Conservation (phyloP, 2,888 invertebrate species). For the Actias luna region DNA sequence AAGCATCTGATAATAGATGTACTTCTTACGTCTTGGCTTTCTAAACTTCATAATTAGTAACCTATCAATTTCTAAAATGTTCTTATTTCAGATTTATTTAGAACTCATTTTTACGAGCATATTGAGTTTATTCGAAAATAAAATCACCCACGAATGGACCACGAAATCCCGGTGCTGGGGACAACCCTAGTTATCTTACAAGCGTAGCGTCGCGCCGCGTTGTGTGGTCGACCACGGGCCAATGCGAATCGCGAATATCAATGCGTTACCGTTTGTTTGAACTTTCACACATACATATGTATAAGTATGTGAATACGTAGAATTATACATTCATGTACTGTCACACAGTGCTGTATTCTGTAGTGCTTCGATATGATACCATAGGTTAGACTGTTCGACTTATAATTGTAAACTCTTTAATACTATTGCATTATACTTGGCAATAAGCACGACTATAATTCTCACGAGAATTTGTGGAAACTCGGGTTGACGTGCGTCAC, state of each 20-base stretch:
- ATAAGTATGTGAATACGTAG: background rate
- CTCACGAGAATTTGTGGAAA: background rate
- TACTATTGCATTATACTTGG: background rate
- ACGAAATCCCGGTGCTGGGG: background rate
- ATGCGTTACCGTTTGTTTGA: constrained; percentile 11
- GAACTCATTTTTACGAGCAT: too few species aligned
- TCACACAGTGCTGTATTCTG: background rate
- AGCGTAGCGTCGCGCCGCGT: constrained; percentile 24
- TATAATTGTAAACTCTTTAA: background rate
- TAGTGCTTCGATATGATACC: background rate
- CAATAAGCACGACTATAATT: background rate
- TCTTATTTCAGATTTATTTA: too few species aligned
- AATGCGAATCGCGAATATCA: constrained; percentile 30
- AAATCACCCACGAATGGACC: too few species aligned
- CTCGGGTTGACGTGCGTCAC: background rate
- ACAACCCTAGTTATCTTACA: background rate
- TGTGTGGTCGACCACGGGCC: constrained; percentile 38
- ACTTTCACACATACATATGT: constrained; percentile 1
- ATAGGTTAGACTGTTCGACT: background rate
- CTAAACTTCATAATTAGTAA: too few species aligned
- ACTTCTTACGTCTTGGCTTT: too few species aligned
- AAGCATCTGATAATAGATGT: too few species aligned
- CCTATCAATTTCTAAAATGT: too few species aligned
- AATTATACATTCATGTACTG: background rate
- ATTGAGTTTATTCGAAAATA: too few species aligned